A percentile compares a stretch with the other conserved stretches of the same genome.
These are phyloP conservation scores for Lordiphosa fenestrarum DNA, from an alignment of 2,888 invertebrate genomes.

Conservation along the genomic window DNA sequence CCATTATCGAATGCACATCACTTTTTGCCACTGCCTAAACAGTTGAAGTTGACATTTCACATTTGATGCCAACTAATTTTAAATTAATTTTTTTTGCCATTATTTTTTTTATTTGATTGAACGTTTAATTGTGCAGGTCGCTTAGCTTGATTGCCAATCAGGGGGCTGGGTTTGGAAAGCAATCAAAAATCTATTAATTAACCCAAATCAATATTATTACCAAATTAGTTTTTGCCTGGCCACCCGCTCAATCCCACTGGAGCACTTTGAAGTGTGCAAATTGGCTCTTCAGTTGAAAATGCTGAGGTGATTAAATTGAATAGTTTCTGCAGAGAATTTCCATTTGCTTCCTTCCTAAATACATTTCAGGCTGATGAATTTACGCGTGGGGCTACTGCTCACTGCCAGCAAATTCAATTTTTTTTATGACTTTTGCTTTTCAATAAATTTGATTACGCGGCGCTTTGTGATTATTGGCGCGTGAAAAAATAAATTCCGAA, in stretches of 20 bases:
- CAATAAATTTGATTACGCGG: constrained; percentile 73
- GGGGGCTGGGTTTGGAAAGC: background rate
- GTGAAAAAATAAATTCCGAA: constrained; percentile 73
- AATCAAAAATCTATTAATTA: constrained; percentile 47
- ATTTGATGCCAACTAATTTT: background rate
- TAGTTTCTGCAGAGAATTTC: background rate
- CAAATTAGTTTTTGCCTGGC: constrained; percentile 28
- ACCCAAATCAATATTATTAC: constrained; percentile 30
- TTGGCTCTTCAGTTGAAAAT: constrained; percentile 1
- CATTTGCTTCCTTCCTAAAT: too few relatives aligned
- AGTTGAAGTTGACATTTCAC: background rate
- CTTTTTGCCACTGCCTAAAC: too few relatives aligned
- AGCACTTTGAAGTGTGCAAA: too few relatives aligned
- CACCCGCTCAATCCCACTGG: background rate
- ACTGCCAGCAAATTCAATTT: constrained; percentile 5
- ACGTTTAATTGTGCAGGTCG: constrained; percentile 15
- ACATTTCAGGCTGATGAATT: too few relatives aligned
- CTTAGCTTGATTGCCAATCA: constrained; percentile 31
- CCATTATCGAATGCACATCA: too few relatives aligned
- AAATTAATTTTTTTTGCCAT: too few relatives aligned
- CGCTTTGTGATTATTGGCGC: constrained; percentile 73
- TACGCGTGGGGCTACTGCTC: too few relatives aligned
- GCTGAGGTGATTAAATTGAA: constrained; percentile 16
- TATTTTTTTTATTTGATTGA: constrained; percentile 3
- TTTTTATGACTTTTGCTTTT: constrained; percentile 65